These are phyloP conservation scores for Clusia tigrina DNA, from an alignment of 2,888 invertebrate species.

Conservation along the genomic window DNA sequence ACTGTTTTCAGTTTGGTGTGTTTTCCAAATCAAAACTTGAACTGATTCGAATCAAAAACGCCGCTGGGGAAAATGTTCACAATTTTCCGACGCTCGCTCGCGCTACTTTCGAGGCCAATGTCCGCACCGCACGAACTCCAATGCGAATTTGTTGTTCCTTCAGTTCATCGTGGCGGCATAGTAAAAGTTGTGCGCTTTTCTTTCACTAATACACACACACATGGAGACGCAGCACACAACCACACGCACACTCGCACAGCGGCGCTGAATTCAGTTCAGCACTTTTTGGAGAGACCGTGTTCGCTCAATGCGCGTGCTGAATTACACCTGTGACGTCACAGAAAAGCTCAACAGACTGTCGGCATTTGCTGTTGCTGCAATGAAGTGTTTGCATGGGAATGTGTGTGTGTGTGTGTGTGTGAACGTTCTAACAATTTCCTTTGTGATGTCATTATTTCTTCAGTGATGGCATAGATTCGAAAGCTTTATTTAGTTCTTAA, in stretches of 20 bases:
- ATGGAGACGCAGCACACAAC: too few species aligned
- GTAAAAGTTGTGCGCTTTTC: background rate
- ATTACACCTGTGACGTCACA: slow-evolving; percentile 49
- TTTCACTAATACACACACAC: too few species aligned
- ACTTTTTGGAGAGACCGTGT: background rate
- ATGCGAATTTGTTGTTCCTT: slow-evolving; percentile 18
- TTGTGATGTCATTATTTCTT: slow-evolving; percentile 1
- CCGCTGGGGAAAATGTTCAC: background rate
- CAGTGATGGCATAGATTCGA: background rate
- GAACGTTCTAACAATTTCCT: slow-evolving; percentile 3
- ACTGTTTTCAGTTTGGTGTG: background rate
- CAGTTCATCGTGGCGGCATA: background rate
- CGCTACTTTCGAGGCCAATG: background rate
- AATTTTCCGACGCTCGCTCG: slow-evolving; percentile 11
- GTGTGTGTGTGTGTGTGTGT: slow-evolving; percentile 19
- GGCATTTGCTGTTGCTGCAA: slow-evolving; percentile 19
- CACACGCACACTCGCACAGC: too few species aligned
- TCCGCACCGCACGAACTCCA: slow-evolving; percentile 34
- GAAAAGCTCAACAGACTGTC: slow-evolving; percentile 48
- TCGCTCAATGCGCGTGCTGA: slow-evolving; percentile 13
- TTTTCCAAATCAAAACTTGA: background rate
- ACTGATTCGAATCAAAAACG: slow-evolving; percentile 1
- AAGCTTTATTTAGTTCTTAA: background rate
- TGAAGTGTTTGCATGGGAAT: slow-evolving; percentile 17
- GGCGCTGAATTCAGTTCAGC: slow-evolving; percentile 10